Base-by-base conservation (phyloP, 2,113 vertebrate genomes). In the Tinamus guttatus region DNA sequence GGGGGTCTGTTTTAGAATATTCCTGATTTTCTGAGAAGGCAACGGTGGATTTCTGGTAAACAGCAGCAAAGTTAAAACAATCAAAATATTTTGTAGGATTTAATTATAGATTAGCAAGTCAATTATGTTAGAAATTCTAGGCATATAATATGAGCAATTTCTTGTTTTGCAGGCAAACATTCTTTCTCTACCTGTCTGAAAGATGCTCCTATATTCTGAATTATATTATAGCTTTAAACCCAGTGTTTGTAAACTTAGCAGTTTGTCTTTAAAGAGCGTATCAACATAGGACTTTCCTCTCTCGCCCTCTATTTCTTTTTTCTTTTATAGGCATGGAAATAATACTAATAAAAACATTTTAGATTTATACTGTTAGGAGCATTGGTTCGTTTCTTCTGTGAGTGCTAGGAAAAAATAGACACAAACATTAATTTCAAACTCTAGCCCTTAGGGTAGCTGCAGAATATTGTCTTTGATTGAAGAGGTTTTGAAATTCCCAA, bases 391-490 rank as follows among this genome's bases (percentile, higher is more conserved):
- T 94, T 89, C 59, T 81, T 78, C 62, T 52, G 9, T 90, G 58
- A 82, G n/a, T 78, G 70, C 16, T 88, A 36, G 18, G 32, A 19
- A 8, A 49, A 83, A 92, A 60, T 85, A 70, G 52, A 63, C 60
- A 82, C 65, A 83, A 89, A 59, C 77, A 93, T 93, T 79, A 64
- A 91, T 97, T 94, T 94, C 58, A 88, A 74, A 80, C 59, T 82
- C 45, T 84, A 68, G 36, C 82, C 94, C 54, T 7, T n/a, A 87
- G 69, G 74, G 62, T 59, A 90, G 74, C 65, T 87, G 19, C 27
- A 78, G 89, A 96, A 86, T 94, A 89, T 89, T 94, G 52, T 81
- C 80, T 97, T 94, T 40, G 2, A 70, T 85, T 94, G 81, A 91
- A 89, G 47, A 70, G 91, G 9, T 24, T 75, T n/a, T 75, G 12